Evolutionary conservation across 2,888 invertebrate species (phyloP).

Genomic region (Apamea crenata): DNA sequence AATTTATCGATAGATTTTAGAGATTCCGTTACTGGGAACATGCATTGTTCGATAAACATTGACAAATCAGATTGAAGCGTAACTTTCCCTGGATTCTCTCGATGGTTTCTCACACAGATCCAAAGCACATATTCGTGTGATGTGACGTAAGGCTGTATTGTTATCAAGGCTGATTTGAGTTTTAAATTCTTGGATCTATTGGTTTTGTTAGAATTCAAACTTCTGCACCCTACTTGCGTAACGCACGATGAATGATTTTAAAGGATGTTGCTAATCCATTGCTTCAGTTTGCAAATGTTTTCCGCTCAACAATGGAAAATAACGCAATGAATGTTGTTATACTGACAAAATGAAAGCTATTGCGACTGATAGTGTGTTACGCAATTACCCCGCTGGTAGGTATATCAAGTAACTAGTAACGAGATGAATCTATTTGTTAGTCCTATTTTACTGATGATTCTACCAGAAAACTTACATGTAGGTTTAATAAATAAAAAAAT

Average conservation of each 20-base stretch:
- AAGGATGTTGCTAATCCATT: no score
- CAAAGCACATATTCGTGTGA: background rate
- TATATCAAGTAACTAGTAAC: no score
- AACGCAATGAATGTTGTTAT: no score
- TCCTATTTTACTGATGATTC: background rate
- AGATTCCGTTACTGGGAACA: background rate
- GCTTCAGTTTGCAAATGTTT: no score
- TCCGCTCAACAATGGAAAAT: no score
- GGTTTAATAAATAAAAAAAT: background rate
- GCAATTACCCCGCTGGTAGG: no score
- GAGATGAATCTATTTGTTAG: background rate
- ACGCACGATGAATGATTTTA: no score
- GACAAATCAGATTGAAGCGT: conserved; percentile 9
- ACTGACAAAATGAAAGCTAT: no score
- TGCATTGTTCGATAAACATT: background rate
- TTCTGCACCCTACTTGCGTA: background rate
- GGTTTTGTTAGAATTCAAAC: background rate
- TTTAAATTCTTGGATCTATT: background rate
- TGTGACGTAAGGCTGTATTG: background rate
- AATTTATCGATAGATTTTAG: conserved; percentile 15
- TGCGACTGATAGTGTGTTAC: no score
- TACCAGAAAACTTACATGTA: background rate
- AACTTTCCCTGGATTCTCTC: background rate
- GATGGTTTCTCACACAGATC: background rate
- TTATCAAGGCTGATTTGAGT: background rate